A percentile compares a stretch with the other conserved stretches of the same genome.
Evolutionary conservation across 2,113 vertebrate species (phyloP).

Genomic region (Orientallactaga bullata): DNA sequence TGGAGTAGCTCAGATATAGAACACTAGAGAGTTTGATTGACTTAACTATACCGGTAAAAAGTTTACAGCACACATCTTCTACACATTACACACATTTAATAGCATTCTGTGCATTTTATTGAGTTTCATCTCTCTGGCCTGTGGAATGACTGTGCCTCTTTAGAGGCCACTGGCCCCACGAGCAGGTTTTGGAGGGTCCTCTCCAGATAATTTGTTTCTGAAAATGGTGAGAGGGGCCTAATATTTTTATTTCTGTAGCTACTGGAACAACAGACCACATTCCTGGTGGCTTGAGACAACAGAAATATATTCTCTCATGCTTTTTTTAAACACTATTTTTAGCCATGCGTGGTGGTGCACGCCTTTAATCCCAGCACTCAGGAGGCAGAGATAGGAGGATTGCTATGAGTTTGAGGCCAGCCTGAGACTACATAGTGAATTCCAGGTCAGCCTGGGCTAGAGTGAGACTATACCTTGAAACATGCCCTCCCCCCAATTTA

Average conservation of each 20-base stretch:
- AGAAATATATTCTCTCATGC: background rate
- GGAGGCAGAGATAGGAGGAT: too few species aligned
- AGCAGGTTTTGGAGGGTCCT: background rate
- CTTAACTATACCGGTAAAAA: background rate
- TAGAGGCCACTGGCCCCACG: background rate
- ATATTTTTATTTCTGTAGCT: background rate
- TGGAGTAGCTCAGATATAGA: background rate
- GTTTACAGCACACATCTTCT: background rate
- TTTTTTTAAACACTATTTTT: too few species aligned
- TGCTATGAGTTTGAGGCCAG: too few species aligned
- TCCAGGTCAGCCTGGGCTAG: too few species aligned
- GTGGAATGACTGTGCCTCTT: background rate
- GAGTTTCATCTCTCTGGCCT: background rate
- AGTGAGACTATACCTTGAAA: too few species aligned
- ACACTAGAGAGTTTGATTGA: background rate
- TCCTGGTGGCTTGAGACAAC: background rate
- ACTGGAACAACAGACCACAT: background rate
- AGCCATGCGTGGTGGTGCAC: too few species aligned
- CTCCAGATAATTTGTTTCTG: background rate
- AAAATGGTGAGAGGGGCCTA: background rate
- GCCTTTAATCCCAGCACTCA: too few species aligned
- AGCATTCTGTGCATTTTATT: background rate
- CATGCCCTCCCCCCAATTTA: too few species aligned
- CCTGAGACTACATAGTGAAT: too few species aligned
- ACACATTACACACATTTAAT: too few species aligned